These are phyloP conservation scores for Trichoplusia ni DNA, from an alignment of 1,140 invertebrate species.

Conservation along the genomic window DNA sequence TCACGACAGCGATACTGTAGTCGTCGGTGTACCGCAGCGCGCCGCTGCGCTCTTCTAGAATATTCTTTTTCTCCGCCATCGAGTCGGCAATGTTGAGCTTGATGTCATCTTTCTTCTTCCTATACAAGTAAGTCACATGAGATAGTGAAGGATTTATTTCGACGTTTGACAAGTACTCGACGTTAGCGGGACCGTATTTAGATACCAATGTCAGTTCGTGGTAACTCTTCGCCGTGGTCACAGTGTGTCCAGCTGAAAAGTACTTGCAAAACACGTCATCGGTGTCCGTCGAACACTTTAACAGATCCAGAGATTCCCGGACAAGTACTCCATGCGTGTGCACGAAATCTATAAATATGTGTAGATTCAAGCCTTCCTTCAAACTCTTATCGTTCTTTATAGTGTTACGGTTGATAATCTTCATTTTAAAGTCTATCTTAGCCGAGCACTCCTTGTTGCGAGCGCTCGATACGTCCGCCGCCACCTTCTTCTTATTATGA, in stretches of 20 bases:
- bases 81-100: neutral
- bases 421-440: slow-evolving; percentile 7
- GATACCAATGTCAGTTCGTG: neutral
- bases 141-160: neutral
- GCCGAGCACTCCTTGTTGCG: neutral
- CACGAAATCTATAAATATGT: slow-evolving; percentile 31
- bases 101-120: neutral
- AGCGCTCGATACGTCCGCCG: too few species aligned
- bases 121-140: neutral
- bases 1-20: neutral
- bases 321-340: slow-evolving; percentile 29
- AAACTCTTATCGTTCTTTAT: slow-evolving; percentile 31
- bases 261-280: neutral
- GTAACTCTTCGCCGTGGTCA: neutral
- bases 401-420: slow-evolving; percentile 16
- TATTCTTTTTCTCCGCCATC: neutral
- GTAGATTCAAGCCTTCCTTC: slow-evolving; percentile 34
- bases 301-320: neutral
- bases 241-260: neutral
- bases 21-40: neutral
- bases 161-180: neutral
- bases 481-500: neutral
- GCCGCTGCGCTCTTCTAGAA: neutral
- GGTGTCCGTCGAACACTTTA: neutral
- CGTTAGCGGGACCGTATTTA: neutral